These are phyloP conservation scores for Hoplodrina blanda DNA, from an alignment of 2,888 invertebrate genomes.

Conservation along the genomic window DNA sequence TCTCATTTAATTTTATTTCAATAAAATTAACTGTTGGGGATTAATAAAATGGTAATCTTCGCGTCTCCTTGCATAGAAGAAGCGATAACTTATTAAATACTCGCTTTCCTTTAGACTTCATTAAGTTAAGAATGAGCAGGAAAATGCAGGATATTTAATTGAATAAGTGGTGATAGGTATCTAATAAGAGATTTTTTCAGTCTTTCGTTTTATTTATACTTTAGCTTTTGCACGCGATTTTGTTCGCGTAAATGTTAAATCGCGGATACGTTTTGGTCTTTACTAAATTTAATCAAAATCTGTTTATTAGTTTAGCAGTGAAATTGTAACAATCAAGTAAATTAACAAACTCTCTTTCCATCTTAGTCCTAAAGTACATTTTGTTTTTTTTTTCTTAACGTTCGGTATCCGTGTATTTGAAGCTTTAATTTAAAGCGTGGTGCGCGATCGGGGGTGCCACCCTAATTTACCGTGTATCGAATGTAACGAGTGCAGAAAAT, in stretches of 20 bases:
- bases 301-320: no score
- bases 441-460: neutral
- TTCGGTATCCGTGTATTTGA: neutral
- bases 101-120: conserved; percentile 32
- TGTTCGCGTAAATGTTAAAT: no score
- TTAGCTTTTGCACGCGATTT: no score
- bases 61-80: conserved; percentile 47
- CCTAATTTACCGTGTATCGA: neutral
- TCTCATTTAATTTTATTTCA: conserved; percentile 76
- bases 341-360: no score
- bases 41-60: conserved; percentile 84
- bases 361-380: neutral
- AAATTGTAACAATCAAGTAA: no score
- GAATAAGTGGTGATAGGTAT: conserved; percentile 1
- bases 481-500: neutral
- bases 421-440: no score
- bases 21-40: conserved; percentile 76
- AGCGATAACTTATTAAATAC: conserved; percentile 64
- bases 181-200: neutral
- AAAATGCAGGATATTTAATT: conserved; percentile 27
- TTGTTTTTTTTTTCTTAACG: neutral
- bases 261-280: no score
- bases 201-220: no score
- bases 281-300: no score
- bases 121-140: conserved; percentile 19